Conservation (phyloP, 2,888 invertebrate species). For the Sarcophaga carnaria region DNA sequence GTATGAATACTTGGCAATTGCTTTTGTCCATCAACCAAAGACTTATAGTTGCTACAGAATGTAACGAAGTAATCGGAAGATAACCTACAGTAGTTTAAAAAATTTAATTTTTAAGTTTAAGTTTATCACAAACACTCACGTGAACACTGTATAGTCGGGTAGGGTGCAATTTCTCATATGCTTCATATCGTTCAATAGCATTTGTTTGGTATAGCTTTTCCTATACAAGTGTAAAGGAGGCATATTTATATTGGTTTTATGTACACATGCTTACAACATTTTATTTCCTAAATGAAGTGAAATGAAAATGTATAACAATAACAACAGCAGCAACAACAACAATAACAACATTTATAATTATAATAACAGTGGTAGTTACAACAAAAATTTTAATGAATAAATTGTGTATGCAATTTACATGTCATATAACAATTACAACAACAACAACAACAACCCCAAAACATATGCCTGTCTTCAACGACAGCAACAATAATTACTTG, state of each 20-base stretch:
- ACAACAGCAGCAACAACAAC: not conserved
- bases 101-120: too few relatives aligned
- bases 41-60: too few relatives aligned
- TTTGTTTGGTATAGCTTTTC: not conserved
- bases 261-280: conserved; percentile 9
- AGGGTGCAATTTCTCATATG: conserved; percentile 1
- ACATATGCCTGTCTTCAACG: not conserved
- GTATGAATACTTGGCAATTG: too few relatives aligned
- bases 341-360: not conserved
- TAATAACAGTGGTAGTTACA: not conserved
- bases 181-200: not conserved
- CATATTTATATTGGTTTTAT: not conserved
- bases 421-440: not conserved
- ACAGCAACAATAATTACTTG: not conserved
- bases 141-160: too few relatives aligned
- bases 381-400: conserved; percentile 15
- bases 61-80: too few relatives aligned
- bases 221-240: not conserved
- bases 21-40: too few relatives aligned
- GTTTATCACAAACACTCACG: too few relatives aligned
- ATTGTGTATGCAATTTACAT: conserved; percentile 32
- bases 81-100: too few relatives aligned
- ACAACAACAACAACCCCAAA: not conserved
- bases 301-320: conserved; percentile 10
- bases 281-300: conserved; percentile 17